Percentiles rank a stretch among this genome's conserved stretches.
These are phyloP conservation scores for Actinia equina DNA, from an alignment of 64 coral and sea anemone genomes.

Conservation along the genomic window DNA sequence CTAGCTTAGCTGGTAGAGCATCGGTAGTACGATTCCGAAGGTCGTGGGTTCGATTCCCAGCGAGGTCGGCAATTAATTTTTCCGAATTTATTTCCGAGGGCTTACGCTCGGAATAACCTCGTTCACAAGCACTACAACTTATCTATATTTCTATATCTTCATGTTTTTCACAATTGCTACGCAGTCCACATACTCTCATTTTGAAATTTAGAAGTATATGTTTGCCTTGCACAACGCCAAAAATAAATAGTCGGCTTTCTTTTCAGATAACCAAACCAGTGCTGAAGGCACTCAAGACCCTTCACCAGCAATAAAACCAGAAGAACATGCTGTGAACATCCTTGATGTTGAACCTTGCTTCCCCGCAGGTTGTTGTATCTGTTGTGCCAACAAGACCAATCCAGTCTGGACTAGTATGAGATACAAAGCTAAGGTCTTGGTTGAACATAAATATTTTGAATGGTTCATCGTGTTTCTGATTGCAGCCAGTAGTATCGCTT, in stretches of 20 bases:
- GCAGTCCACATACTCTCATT: too few relatives aligned
- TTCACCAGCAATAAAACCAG: background rate
- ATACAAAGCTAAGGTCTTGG: conserved; percentile 51
- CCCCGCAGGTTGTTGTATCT: conserved; percentile 22
- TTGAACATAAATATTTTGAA: conserved; percentile 83
- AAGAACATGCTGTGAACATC: background rate
- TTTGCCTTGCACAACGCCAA: too few relatives aligned
- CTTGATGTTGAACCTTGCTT: conserved; percentile 46
- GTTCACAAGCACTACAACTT: too few relatives aligned
- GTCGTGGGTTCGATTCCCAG: too few relatives aligned
- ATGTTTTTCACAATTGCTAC: too few relatives aligned
- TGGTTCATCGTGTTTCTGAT: conserved; percentile 92
- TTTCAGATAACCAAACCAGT: background rate
- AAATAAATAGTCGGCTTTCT: background rate
- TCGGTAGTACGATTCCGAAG: too few relatives aligned
- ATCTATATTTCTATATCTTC: too few relatives aligned
- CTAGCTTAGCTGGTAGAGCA: too few relatives aligned
- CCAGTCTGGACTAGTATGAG: conserved; percentile 30
- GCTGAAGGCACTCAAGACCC: background rate
- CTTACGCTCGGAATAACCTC: too few relatives aligned
- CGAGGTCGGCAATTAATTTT: too few relatives aligned
- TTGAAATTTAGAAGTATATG: too few relatives aligned
- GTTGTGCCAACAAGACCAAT: conserved; percentile 31
- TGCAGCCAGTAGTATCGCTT: conserved; percentile 74
- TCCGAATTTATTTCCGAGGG: too few relatives aligned